Evolutionary conservation across 2,888 invertebrate genomes (phyloP).

Genomic region (Drosophila eohydei): DNA sequence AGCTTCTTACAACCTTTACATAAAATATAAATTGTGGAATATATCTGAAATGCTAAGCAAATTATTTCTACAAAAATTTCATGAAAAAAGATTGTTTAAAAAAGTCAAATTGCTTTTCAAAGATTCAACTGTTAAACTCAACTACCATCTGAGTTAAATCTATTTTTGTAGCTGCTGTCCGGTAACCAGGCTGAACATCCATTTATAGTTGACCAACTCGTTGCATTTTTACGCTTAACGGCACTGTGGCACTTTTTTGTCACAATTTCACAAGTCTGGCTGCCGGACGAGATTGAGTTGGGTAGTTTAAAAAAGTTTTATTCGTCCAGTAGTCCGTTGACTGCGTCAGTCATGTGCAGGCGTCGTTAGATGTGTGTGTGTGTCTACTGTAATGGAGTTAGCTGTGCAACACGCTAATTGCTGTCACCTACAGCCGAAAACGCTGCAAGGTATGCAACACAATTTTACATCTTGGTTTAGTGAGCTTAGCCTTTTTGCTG

Average conservation of each 20-base stretch:
- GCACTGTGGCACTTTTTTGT: not conserved
- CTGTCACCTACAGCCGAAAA: constrained; percentile 32
- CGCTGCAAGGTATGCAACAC: constrained; percentile 56
- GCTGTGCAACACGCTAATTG: constrained; percentile 52
- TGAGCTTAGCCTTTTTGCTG: constrained; percentile 67
- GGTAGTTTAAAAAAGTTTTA: constrained; percentile 12
- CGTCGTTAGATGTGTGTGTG: not conserved
- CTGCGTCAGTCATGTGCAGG: constrained; percentile 13
- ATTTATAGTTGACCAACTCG: constrained; percentile 7
- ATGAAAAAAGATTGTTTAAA: not conserved
- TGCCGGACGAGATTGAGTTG: not conserved
- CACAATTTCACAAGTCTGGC: not conserved
- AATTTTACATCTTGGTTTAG: constrained; percentile 30
- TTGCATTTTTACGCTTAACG: constrained; percentile 17
- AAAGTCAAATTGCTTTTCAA: not conserved
- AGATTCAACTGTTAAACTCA: not conserved
- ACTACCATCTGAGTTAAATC: not conserved
- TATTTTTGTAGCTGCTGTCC: constrained; percentile 2
- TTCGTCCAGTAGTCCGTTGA: constrained; percentile 17
- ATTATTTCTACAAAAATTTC: not conserved
- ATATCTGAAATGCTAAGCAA: not conserved
- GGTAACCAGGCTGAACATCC: constrained; percentile 7
- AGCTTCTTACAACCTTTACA: no score
- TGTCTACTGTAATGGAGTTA: constrained; percentile 24
- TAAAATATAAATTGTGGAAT: no score